Base-by-base conservation (phyloP, 2,888 invertebrate species). In the Rhagophthalmus giganteus region DNA sequence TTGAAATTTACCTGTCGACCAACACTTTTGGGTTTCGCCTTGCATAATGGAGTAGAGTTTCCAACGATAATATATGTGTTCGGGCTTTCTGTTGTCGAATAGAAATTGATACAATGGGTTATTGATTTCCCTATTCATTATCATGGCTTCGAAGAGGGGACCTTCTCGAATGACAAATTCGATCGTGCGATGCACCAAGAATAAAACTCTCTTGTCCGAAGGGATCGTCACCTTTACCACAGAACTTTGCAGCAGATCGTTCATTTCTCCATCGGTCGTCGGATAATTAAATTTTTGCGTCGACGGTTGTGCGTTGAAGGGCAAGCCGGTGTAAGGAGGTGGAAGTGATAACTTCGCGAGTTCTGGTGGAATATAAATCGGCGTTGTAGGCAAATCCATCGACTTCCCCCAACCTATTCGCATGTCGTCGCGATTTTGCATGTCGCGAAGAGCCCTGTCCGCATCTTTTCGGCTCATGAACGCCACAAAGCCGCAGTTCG, bases 161-260 rank as follows among this genome's bases (percentile, higher is more conserved):
- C 99, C 99, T 77, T 99, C 97, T 59, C 95, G 85, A 62, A 98
- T 90, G 55, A 99, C 96, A 81, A 96, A 99, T 78, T 99, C 98
- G 55, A 99, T 90, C 88, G 94, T 94, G 60, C 98, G 90, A 79
- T 99, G 96, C 67, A 99, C 95, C 59, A 94, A 79, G 79, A 88
- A 87, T 42, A 98, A 79, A 60, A 92, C 81, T 71, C 86, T 87
- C 74, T 94, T 91, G 57, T 73, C 72, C 27, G 73, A 56, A 1
- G 74, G 75, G 31, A 74, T 68, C 3, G 71, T 70, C 0, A 98
- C 97, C 84, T 93, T 96, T 63, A 98, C 92, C 68, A 92, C 85
- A 30, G 92, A 88, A 75, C 90, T 90, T 71, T 86, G 82, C 74
- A 95, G 76, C 72, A 92, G 84, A 87, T 90, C 52, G 8, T 62